Conservation (phyloP, 1,140 invertebrate species). For the Saccostrea glomerata region DNA sequence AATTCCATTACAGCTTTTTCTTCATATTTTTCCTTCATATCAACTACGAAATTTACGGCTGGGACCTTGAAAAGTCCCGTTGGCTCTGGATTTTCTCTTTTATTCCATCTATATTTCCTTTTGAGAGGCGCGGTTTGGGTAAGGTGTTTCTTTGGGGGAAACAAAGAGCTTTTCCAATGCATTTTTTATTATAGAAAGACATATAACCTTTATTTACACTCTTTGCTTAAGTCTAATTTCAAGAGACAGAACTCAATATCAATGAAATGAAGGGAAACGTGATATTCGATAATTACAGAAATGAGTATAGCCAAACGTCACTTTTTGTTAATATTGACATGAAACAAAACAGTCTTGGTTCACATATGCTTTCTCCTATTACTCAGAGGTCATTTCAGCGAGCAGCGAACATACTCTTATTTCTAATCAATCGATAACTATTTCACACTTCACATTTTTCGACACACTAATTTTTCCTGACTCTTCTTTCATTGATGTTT, state of each 20-base stretch:
- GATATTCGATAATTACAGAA: slow-evolving; percentile 16
- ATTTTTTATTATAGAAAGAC: too few species aligned
- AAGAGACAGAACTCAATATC: neutral
- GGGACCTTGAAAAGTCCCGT: too few species aligned
- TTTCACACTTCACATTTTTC: slow-evolving; percentile 8
- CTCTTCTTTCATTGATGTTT: neutral
- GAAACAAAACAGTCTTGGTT: slow-evolving; percentile 2
- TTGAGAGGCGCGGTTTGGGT: too few species aligned
- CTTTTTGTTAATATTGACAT: slow-evolving; percentile 4
- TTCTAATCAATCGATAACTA: neutral
- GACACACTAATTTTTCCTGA: neutral
- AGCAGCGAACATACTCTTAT: slow-evolving; percentile 15
- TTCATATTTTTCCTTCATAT: too few species aligned
- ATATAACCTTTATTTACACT: neutral
- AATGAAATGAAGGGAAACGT: neutral
- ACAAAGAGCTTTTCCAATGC: too few species aligned
- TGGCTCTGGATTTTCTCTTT: too few species aligned
- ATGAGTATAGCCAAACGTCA: neutral
- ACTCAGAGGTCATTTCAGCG: neutral
- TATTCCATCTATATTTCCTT: too few species aligned
- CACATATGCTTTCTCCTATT: neutral
- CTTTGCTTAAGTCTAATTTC: neutral
- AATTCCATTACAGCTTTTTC: too few species aligned
- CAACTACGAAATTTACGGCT: too few species aligned
- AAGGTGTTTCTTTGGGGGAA: too few species aligned